Evolutionary conservation across 2,797 vertebrate species (phyloP), one percentile per base, ranked within the genome.

Genomic region (Schizopygopsis malacanthus): DNA sequence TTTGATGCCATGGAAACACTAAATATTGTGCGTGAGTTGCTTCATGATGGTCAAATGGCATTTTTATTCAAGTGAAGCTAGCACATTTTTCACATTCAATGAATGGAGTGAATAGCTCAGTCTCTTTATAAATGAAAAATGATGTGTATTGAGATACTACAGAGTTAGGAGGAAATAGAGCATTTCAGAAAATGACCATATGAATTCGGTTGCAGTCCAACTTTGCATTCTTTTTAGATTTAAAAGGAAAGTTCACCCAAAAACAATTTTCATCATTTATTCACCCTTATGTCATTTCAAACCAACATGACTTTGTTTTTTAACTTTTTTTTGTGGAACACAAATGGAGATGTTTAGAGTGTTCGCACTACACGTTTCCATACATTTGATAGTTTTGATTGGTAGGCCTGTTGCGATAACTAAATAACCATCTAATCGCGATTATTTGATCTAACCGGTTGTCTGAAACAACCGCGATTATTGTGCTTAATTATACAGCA

Each of bases 1-100:
- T 63, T 56, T 79, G 50, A 77, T 70, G 37, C 75, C n/a, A 84
- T 84, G 50, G 39, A 78, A 84, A 79, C n/a, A 9, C 47, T 45
- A n/a, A 79, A 63, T 28, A n/a, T 12, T 63, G 18, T 45, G 20
- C 7, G 6, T 22, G 12, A 8, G 20, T 75, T n/a, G 2, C 54
- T 65, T 83, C 2, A 20, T 76, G 43, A 52, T 52, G 59, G 28
- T 18, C 15, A 41, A 65, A 65, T 52, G 1, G 3, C 5, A 39
- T 65, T 75, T 75, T 76, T 41, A 37, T 50, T 63, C 4, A 83
- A 47, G n/a, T 63, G 41, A 37, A 22, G 12, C 56, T 45, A 25
- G 43, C 41, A 65, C 2, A 50, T 25, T 76, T 33, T 78, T 43
- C 22, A 78, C 54, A 61, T 59, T 59, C 7, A 39, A 1, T 52